Base-by-base conservation (phyloP, 2,797 vertebrate species). In the Numenius phaeopus region DNA sequence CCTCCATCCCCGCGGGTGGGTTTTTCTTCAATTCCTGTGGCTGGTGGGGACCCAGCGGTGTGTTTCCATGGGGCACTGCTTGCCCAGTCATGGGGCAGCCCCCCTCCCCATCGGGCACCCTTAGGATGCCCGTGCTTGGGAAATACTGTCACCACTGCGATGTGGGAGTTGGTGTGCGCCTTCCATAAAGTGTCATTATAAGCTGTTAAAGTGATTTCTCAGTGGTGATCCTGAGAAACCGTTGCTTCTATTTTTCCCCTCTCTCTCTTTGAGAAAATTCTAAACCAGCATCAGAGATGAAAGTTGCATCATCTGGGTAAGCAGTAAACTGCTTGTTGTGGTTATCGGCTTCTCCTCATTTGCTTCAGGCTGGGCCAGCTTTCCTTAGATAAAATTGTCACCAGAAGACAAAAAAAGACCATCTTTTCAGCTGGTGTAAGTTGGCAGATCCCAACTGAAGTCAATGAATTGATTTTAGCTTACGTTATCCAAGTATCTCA, bases 371-470 rank as follows among this genome's bases (percentile, higher is more conserved):
- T 54, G 80, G 90, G 76, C 82, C 95, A 95, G 95, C 80, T 94
- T 84, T 81, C 39, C 87, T 96, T 87, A 44, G 86, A 96, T 91
- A 95, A 97, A 95, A 95, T 90, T 97, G 72, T 82, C 92, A 97
- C 77, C 62, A 83, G 87, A 90, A 96, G 87, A 92, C 78, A 83
- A 95, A 90, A 82, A 78, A 82, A 21, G 4, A 29, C 14, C 13
- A 10, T 27, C 39, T 89, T 72, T 64, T 70, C 88, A 82, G 32
- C 81, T 82, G 42, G 30, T 69, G 8, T 37, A 55, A 76, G 62
- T 44, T 78, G 50, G 58, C 70, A 82, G 70, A 69, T 58, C 46
- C 69, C 88, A 72, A 4, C 4, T 58, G 50, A 72, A 93, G 73
- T 72, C 49, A 83, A 59, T 76, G 52, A 76, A 79, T 46, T 87